Conservation (phyloP, 2,113 vertebrate genomes). For the Pterocles gutturalis region DNA sequence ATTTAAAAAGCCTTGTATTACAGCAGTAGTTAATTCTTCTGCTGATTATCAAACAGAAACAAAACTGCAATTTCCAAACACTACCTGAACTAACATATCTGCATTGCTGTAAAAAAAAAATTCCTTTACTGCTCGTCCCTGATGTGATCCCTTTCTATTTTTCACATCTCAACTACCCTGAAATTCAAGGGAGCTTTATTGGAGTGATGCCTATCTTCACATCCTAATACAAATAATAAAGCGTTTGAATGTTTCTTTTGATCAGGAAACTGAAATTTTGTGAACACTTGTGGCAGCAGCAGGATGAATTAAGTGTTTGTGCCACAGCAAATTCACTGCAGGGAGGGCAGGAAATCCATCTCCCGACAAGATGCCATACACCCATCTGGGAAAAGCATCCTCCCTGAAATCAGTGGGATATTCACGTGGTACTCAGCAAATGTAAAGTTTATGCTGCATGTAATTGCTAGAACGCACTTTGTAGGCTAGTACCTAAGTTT, state of each 20-base stretch:
- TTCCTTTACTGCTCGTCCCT: neutral
- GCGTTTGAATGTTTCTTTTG: neutral
- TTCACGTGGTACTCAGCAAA: neutral
- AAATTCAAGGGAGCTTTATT: neutral
- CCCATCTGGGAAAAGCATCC: neutral
- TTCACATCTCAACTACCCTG: neutral
- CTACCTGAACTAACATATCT: neutral
- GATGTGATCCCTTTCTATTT: neutral
- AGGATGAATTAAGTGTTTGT: neutral
- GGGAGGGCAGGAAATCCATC: neutral
- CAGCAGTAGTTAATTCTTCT: neutral
- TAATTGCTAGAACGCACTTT: neutral
- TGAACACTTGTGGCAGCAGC: neutral
- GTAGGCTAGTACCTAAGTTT: neutral
- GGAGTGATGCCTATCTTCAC: neutral
- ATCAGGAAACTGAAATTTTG: neutral
- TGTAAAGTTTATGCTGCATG: neutral
- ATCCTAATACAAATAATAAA: neutral
- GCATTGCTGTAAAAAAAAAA: neutral
- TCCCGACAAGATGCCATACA: neutral
- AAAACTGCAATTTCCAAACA: neutral
- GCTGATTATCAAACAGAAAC: neutral
- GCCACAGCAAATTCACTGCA: neutral
- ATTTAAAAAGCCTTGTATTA: neutral
- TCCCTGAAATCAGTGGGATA: neutral